Conservation (phyloP, 2,888 invertebrate species). For the Ophonus ardosiacus region DNA sequence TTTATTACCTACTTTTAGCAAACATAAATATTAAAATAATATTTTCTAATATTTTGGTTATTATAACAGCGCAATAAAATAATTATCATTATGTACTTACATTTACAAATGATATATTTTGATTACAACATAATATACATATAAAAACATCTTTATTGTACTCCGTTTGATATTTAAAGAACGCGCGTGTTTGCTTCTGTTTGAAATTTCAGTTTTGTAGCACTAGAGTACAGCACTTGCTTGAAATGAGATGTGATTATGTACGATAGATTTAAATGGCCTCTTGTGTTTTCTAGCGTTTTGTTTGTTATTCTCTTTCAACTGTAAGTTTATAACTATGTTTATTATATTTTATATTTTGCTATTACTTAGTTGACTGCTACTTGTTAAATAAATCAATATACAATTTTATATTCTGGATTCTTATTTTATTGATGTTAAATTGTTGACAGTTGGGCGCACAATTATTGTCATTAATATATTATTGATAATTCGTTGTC, state of each 20-base stretch:
- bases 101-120: neutral
- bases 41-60: no score
- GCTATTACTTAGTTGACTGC: neutral
- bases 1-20: no score
- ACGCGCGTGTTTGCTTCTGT: neutral
- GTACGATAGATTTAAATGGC: conserved; percentile 60
- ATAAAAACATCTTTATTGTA: neutral
- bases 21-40: no score
- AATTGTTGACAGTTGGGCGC: conserved; percentile 22
- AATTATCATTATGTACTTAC: neutral
- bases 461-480: neutral
- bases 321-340: conserved; percentile 49
- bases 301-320: conserved; percentile 57
- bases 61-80: no score
- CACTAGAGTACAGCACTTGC: conserved; percentile 26
- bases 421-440: neutral
- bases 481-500: conserved; percentile 6
- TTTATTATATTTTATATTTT: conserved; percentile 7
- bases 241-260: conserved; percentile 15
- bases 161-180: neutral
- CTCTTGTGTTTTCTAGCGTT: conserved; percentile 61
- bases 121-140: neutral
- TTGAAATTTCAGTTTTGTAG: neutral
- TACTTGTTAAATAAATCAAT: neutral
- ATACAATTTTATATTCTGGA: neutral